phyloP scores from a whole-genome alignment of 2,888 invertebrate species.

The Hoplodrina ambigua region DNA sequence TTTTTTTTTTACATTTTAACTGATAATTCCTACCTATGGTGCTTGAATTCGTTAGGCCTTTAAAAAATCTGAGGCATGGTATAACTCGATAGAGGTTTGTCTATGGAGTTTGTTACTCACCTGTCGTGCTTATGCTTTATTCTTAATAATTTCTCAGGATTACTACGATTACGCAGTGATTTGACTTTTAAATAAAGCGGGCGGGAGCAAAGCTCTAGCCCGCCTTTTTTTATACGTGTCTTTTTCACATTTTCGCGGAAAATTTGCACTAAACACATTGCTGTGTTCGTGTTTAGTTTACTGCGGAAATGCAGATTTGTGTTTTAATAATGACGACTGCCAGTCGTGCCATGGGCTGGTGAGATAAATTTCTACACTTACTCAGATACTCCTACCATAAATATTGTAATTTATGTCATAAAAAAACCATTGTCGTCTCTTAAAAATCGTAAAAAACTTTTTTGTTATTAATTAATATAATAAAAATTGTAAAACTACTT shows the following conservation, averaged over 20 bases:
- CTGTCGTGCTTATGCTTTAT: constrained; percentile 6
- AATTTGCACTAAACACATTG: constrained; percentile 9
- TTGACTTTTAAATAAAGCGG: constrained; percentile 20
- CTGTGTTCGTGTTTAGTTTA: constrained; percentile 25
- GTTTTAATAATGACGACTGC: constrained; percentile 42
- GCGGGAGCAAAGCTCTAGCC: constrained; percentile 44
- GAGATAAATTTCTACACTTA: constrained; percentile 79
- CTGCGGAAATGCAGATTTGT: constrained; percentile 28
- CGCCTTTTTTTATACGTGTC: constrained; percentile 14
- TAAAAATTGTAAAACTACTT: constrained; percentile 85
- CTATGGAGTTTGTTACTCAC: constrained; percentile 18
- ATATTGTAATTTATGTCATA: constrained; percentile 67
- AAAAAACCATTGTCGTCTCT: constrained; percentile 68
- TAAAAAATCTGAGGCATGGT: constrained; percentile 43
- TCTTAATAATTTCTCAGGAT: constrained; percentile 10
- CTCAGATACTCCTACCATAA: constrained; percentile 63
- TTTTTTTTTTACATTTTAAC: constrained; percentile 29
- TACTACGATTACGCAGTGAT: constrained; percentile 16
- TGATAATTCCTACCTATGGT: constrained; percentile 59
- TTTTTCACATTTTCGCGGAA: constrained; percentile 20
- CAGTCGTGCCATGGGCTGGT: constrained; percentile 51
- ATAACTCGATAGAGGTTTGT: constrained; percentile 35
- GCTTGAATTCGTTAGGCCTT: constrained; percentile 55
- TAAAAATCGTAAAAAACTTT: constrained; percentile 82
- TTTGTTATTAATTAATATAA: constrained; percentile 70